Base-by-base conservation (phyloP, 1,140 invertebrate species). In the Drosophila micromelanica region DNA sequence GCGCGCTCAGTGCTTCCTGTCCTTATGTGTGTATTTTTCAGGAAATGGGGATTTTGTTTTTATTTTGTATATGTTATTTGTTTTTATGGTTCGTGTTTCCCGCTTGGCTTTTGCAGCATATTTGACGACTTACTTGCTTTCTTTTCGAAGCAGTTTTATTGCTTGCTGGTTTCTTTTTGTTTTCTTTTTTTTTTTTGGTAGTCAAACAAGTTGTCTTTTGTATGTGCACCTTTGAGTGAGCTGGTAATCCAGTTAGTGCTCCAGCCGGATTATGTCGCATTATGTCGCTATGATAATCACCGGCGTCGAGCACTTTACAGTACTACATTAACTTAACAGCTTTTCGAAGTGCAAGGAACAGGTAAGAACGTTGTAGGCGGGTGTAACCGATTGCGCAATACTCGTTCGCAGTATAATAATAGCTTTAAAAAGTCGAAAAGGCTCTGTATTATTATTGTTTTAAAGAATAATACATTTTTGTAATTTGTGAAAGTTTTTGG, bases 181-280 rank as follows among this genome's bases (percentile, higher is more conserved):
- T 63, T 23, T n/a, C n/a, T n/a, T 37, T 63, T 55, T 9, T 69
- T 65, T 76, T 61, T 46, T 63, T 23, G 65, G 54, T 52, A 71
- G 48, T 37, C 37, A 38, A 60, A 52, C 15, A 67, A 67, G 43
- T 42, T 37, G 38, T 8, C 38, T 46, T 63, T 60, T 67, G 56
- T 59, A 15, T 37, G 23, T 52, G 30, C 32, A 51, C 23, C 32
- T 69, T 60, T 69, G 45, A 40, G 32, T 48, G 12, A 63, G 63
- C 48, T 70, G 37, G 43, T 81, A 82, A 87, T 81, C 63, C 72
- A 52, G 67, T 73, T 78, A 68, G 48, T 69, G 62, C 55, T 63
- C 48, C 42, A 46, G 67, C 23, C 32, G 65, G 72, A 78, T 81
- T 87, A 82, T 51, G 13, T 43, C 42, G 62, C 37, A 43, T 69